These are phyloP conservation scores for Slavum lentiscoides DNA, from an alignment of 2,888 invertebrate species.

Conservation along the genomic window DNA sequence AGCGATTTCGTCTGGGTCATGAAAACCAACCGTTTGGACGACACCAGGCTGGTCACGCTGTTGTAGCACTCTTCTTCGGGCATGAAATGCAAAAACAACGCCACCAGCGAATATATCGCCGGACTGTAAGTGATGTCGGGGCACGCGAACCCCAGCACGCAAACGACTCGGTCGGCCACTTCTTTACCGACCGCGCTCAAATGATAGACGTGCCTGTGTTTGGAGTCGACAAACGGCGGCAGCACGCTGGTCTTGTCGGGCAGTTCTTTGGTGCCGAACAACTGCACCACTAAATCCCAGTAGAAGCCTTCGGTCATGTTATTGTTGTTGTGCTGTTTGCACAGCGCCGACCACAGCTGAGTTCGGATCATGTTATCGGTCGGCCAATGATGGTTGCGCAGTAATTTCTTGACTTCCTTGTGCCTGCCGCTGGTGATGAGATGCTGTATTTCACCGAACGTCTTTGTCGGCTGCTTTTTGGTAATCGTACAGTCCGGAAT, in stretches of 20 bases:
- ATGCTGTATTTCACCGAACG: slow-evolving; percentile 74
- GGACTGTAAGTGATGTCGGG: slow-evolving; percentile 97
- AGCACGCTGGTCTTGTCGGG: slow-evolving; percentile 87
- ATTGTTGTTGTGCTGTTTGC: slow-evolving; percentile 81
- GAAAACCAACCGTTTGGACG: slow-evolving; percentile 87
- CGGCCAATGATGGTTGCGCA: slow-evolving; percentile 86
- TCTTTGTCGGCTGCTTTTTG: slow-evolving; percentile 79
- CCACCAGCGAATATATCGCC: slow-evolving; percentile 87
- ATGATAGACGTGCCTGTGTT: slow-evolving; percentile 83
- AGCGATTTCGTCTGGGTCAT: slow-evolving; percentile 95
- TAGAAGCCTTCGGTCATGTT: slow-evolving; percentile 83
- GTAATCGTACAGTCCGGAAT: slow-evolving; percentile 68
- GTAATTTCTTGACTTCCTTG: slow-evolving; percentile 77
- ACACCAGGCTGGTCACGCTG: slow-evolving; percentile 87
- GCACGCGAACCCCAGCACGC: slow-evolving; percentile 86
- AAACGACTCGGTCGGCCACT: slow-evolving; percentile 84
- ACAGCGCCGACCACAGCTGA: slow-evolving; percentile 82
- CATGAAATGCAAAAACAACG: slow-evolving; percentile 94
- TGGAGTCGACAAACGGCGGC: slow-evolving; percentile 90
- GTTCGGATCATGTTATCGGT: slow-evolving; percentile 81
- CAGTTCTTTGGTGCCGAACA: slow-evolving; percentile 69
- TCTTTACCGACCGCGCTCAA: slow-evolving; percentile 82
- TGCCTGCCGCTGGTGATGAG: slow-evolving; percentile 73
- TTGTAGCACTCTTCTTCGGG: slow-evolving; percentile 94
- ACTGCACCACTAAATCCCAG: slow-evolving; percentile 91